A percentile compares a stretch with the other conserved stretches of the same genome.
These are phyloP conservation scores for Mustelus asterias DNA, from an alignment of 2,113 vertebrate species.

Conservation along the genomic window DNA sequence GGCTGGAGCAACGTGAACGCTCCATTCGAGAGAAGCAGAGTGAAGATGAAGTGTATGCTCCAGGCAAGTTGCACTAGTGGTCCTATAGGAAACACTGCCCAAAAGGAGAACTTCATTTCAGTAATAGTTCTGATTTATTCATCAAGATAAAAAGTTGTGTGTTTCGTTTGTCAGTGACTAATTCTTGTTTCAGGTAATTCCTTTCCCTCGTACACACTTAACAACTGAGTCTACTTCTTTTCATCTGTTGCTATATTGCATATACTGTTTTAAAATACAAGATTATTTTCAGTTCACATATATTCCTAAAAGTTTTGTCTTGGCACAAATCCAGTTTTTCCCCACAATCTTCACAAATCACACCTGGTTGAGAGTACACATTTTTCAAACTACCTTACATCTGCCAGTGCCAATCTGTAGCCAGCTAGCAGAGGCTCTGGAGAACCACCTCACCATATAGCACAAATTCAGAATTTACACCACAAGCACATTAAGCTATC, in stretches of 20 bases:
- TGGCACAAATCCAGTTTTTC: not conserved
- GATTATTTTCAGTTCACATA: not conserved
- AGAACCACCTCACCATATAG: not conserved
- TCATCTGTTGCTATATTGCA: not conserved
- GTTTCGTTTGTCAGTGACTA: not conserved
- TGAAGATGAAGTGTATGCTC: slow-evolving; percentile 93
- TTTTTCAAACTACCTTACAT: not conserved
- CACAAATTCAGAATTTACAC: not conserved
- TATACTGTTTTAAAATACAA: not conserved
- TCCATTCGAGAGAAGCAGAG: slow-evolving; percentile 92
- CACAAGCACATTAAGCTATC: not conserved
- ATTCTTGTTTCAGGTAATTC: not conserved
- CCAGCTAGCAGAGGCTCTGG: not conserved
- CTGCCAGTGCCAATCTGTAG: not conserved
- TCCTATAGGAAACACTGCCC: not conserved
- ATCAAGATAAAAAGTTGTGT: not conserved
- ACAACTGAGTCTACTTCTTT: not conserved
- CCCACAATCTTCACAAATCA: not conserved
- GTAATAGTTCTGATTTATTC: not conserved
- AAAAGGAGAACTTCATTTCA: not conserved
- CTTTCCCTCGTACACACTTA: not conserved
- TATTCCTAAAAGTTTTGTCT: not conserved
- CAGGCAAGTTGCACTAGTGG: slow-evolving; percentile 54
- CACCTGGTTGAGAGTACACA: not conserved
- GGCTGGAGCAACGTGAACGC: slow-evolving; percentile 93